Conservation (phyloP, 1,140 invertebrate genomes). For the Bombus turneri region DNA sequence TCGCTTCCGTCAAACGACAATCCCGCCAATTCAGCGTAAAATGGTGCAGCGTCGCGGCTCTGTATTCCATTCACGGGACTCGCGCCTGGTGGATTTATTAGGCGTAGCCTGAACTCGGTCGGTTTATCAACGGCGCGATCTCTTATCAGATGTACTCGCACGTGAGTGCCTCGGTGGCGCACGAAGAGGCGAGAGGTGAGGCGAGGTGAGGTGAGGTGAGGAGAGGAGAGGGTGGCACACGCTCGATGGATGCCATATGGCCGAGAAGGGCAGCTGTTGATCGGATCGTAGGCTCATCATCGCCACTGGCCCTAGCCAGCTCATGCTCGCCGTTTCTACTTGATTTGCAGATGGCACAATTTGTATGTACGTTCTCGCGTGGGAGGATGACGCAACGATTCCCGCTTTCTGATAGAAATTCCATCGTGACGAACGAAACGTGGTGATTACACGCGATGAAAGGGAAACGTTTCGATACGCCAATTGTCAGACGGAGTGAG, state of each 20-base stretch:
- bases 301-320: conserved; percentile 57
- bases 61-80: neutral
- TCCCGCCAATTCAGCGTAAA: conserved; percentile 6
- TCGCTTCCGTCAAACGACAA: conserved; percentile 28
- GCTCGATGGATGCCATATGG: conserved; percentile 72
- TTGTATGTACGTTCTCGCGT: conserved; percentile 25
- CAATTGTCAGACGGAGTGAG: too few relatives aligned
- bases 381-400: conserved; percentile 48
- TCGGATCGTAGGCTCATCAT: conserved; percentile 70
- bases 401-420: conserved; percentile 4
- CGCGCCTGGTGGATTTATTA: conserved; percentile 39
- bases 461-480: neutral
- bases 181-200: neutral
- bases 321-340: conserved; percentile 68
- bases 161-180: conserved; percentile 34
- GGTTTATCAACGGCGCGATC: conserved; percentile 69
- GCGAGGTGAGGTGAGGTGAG: neutral
- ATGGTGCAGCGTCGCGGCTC: neutral
- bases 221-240: conserved; percentile 15
- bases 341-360: conserved; percentile 68
- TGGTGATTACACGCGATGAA: too few relatives aligned
- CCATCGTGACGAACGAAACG: conserved; percentile 28
- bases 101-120: conserved; percentile 14
- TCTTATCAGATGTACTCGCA: conserved; percentile 69
- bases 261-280: conserved; percentile 71